Conservation (phyloP, 2,797 vertebrate genomes). For the Geotrypetes seraphini region DNA sequence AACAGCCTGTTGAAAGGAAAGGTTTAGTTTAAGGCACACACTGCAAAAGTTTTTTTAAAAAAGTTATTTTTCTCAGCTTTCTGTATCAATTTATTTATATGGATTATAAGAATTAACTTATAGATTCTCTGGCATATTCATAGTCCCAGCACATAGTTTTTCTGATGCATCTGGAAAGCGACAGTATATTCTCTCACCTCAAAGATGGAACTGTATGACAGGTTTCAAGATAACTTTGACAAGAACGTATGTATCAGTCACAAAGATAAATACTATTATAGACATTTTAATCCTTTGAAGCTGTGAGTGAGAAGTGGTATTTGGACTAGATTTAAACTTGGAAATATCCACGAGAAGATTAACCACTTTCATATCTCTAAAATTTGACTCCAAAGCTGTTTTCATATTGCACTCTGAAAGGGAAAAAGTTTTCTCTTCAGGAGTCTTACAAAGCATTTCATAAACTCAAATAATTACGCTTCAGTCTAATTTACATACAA, state of each 20-base stretch:
- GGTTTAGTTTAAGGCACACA: too few relatives aligned
- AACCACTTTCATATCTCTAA: conserved; percentile 35
- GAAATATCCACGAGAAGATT: conserved; percentile 49
- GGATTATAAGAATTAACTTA: too few relatives aligned
- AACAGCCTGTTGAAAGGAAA: too few relatives aligned
- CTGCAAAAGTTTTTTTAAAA: too few relatives aligned
- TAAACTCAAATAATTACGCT: too few relatives aligned
- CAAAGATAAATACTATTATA: conserved; percentile 47
- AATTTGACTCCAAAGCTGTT: conserved; percentile 38
- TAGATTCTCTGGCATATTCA: too few relatives aligned
- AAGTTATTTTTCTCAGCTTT: too few relatives aligned
- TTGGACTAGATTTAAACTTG: conserved; percentile 66
- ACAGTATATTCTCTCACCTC: conserved; percentile 55
- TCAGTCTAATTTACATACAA: too few relatives aligned
- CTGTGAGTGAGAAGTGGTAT: conserved; percentile 63
- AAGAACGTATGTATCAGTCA: conserved; percentile 43
- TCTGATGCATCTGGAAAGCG: conserved; percentile 43
- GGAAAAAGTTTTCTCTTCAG: too few relatives aligned
- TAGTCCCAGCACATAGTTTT: conserved; percentile 39
- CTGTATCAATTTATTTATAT: too few relatives aligned
- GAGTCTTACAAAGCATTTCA: too few relatives aligned
- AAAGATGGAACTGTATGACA: conserved; percentile 46
- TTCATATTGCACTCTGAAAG: too few relatives aligned
- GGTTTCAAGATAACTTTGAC: conserved; percentile 51
- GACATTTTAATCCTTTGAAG: conserved; percentile 60